These are phyloP conservation scores for Drosophila triauraria DNA, from an alignment of 1,140 invertebrate species.

Conservation along the genomic window DNA sequence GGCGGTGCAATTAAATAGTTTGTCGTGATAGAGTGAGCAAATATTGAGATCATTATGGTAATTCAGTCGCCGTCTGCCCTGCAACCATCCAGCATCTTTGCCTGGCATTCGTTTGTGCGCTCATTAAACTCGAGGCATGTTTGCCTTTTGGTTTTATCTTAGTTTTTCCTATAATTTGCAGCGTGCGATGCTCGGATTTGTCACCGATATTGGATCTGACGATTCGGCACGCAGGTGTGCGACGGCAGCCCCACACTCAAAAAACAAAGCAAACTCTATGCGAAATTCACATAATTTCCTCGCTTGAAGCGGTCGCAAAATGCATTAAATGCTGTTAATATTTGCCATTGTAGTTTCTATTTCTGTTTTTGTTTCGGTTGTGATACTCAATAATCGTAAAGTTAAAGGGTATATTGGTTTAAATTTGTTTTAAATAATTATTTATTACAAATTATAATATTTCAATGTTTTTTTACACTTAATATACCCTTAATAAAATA, in stretches of 20 bases:
- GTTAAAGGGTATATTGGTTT: neutral
- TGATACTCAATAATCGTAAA: constrained; percentile 31
- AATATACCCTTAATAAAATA: too few relatives aligned
- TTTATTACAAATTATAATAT: too few relatives aligned
- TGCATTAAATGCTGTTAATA: constrained; percentile 69
- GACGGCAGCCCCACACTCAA: constrained; percentile 12
- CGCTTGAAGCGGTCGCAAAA: constrained; percentile 73
- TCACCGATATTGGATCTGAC: constrained; percentile 58
- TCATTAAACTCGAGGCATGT: constrained; percentile 71
- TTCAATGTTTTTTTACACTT: too few relatives aligned
- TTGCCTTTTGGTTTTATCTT: constrained; percentile 16
- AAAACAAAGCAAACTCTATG: constrained; percentile 38
- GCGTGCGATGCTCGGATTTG: constrained; percentile 42
- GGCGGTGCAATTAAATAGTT: constrained; percentile 67
- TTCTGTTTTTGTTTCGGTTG: constrained; percentile 22
- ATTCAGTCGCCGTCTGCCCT: constrained; percentile 53
- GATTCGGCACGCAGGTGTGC: constrained; percentile 79
- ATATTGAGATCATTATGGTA: constrained; percentile 84
- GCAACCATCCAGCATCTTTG: constrained; percentile 57
- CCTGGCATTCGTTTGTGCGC: constrained; percentile 57
- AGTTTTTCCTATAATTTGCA: constrained; percentile 9
- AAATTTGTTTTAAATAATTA: too few relatives aligned
- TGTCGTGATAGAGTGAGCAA: constrained; percentile 80
- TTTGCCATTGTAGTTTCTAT: constrained; percentile 21
- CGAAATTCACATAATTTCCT: constrained; percentile 73